Conservation (phyloP, 1,140 invertebrate genomes). For the Drosophila miranda region DNA sequence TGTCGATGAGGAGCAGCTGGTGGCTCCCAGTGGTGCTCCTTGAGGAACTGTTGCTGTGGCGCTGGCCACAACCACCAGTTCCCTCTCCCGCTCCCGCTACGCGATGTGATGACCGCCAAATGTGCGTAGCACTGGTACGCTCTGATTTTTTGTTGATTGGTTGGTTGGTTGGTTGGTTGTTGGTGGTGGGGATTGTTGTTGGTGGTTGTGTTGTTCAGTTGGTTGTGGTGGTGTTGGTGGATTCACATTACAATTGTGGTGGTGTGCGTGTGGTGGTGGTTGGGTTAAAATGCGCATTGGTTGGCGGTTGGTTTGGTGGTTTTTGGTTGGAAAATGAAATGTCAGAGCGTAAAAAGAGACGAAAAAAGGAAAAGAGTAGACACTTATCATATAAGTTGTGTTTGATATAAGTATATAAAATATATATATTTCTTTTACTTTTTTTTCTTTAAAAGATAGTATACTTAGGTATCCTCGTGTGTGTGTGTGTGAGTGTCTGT, state of each 20-base stretch:
- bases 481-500: slow-evolving; percentile 29
- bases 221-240: slow-evolving; percentile 28
- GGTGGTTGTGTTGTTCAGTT: slow-evolving; percentile 16
- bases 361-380: slow-evolving; percentile 80
- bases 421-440: slow-evolving; percentile 44
- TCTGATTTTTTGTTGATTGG: slow-evolving; percentile 62
- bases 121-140: slow-evolving; percentile 82
- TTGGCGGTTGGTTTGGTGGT: slow-evolving; percentile 53
- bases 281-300: slow-evolving; percentile 56
- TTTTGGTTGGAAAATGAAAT: slow-evolving; percentile 73
- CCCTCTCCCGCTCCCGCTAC: slow-evolving; percentile 82
- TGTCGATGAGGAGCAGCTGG: slow-evolving; percentile 61
- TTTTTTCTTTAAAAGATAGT: slow-evolving; percentile 39
- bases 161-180: slow-evolving; percentile 4
- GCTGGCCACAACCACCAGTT: slow-evolving; percentile 66
- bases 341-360: slow-evolving; percentile 80
- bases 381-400: slow-evolving; percentile 81
- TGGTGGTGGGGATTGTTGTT: slow-evolving; percentile 11
- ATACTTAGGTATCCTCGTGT: slow-evolving; percentile 49
- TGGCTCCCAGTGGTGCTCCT: slow-evolving; percentile 40
- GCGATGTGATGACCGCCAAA: slow-evolving; percentile 82
- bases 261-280: slow-evolving; percentile 43
- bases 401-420: slow-evolving; percentile 68
- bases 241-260: slow-evolving; percentile 54
- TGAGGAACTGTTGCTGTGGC: slow-evolving; percentile 48